phyloP scores from a whole-genome alignment of 2,797 vertebrate species.

The Dendrocincla fuliginosa region DNA sequence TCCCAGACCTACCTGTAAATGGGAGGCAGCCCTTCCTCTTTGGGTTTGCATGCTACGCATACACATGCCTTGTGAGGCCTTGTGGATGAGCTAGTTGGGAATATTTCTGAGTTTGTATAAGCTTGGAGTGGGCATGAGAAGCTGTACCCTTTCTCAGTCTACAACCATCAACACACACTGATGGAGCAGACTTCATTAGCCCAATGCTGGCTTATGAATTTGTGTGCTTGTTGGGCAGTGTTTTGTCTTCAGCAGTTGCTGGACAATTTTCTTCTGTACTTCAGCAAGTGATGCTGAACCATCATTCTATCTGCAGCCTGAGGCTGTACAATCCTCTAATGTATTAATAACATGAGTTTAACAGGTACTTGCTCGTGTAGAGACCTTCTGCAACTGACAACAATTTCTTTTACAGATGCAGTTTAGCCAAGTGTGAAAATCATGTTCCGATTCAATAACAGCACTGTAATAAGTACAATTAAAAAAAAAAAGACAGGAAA shows the following conservation, averaged over 20 bases:
- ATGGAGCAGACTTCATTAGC: not conserved
- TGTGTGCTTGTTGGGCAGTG: not conserved
- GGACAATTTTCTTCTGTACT: not conserved
- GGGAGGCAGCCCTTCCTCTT: not conserved
- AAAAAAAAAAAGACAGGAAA: not conserved
- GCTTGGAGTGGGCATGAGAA: not conserved
- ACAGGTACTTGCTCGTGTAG: not conserved
- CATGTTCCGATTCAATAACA: not conserved
- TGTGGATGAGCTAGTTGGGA: not conserved
- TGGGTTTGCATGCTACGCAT: not conserved
- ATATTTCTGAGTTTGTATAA: not conserved
- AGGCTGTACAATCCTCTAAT: slow-evolving; percentile 8
- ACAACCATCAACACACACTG: not conserved
- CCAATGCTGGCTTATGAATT: not conserved
- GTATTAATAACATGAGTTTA: slow-evolving; percentile 6
- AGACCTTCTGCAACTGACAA: not conserved
- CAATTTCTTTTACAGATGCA: not conserved
- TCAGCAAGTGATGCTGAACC: not conserved
- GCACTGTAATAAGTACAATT: not conserved
- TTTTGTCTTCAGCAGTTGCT: not conserved
- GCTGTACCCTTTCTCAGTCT: not conserved
- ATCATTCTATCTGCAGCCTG: not conserved
- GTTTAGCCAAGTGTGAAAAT: slow-evolving; percentile 15
- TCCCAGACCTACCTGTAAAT: not conserved
- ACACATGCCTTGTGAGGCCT: not conserved